Base-by-base conservation (phyloP, 2,797 vertebrate species). In the Sebastes melanostomus region DNA sequence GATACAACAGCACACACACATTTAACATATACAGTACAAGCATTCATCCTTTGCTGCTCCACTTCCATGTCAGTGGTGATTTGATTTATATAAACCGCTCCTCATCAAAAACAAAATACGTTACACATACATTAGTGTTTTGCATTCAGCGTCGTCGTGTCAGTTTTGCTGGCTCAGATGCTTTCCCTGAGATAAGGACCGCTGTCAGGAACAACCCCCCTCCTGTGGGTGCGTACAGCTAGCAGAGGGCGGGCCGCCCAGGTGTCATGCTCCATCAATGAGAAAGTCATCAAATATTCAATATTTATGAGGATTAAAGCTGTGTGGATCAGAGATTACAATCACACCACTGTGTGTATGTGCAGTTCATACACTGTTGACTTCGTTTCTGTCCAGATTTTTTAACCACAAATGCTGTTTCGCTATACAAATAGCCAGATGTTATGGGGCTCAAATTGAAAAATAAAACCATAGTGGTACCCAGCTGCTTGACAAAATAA, bases 261-360 rank as follows among this genome's bases (percentile, higher is more conserved):
- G 93, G 93, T 93, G 90, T 91, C 93, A 84, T 82, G 87, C 91
- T 90, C 75, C 85, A 94, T 94, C 94, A 94, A 89, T 91, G 91
- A 93, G 72, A 82, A 86, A 91, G 89, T 93, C 92, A 94, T 94
- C 84, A 93, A 93, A 93, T 93, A 94, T 94, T 93, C 86, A 94
- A 89, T 90, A 94, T 88, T 92, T 89, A 89, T 90, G 86, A 90
- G 91, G 90, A 94, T 92, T 94, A 89, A 86, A 81, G 83, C 72
- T 29, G 61, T 66, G 84, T 72, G 83, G 80, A 84, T 89, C 87
- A 87, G 69, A 84, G 88, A 91, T 86, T 89, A 92, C 89, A 87
- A 76, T 82, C 75, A 78, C 75, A 82, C 67, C 73, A 78, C 77
- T 32, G 60, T 63, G 46, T 69, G 54, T 54, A 60, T 52, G 52